Percentiles rank a stretch among this genome's conserved stretches.
These are phyloP conservation scores for Thripadectes ignobilis DNA, from an alignment of 2,797 vertebrate species.

Conservation along the genomic window DNA sequence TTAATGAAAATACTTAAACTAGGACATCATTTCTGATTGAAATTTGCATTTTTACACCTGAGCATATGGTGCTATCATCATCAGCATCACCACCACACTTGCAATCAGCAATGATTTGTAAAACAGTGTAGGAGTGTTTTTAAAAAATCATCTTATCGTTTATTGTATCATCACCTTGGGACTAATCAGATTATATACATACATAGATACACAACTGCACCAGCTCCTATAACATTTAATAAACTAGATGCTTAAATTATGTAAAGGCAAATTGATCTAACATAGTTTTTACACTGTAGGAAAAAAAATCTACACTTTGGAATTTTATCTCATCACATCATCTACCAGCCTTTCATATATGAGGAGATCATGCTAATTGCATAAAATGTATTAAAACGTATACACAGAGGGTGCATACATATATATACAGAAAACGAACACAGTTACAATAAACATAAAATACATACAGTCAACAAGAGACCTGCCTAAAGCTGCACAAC, in stretches of 20 bases:
- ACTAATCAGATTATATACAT: slow-evolving; percentile 72
- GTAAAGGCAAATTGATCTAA: slow-evolving; percentile 67
- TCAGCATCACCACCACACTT: slow-evolving; percentile 67
- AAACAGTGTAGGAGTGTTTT: slow-evolving; percentile 72
- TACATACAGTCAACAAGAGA: slow-evolving; percentile 79
- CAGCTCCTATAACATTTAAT: slow-evolving; percentile 63
- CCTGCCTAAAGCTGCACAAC: slow-evolving; percentile 72
- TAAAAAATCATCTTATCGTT: slow-evolving; percentile 71
- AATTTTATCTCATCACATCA: slow-evolving; percentile 63
- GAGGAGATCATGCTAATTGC: slow-evolving; percentile 58
- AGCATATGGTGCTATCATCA: slow-evolving; percentile 49
- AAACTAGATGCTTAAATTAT: slow-evolving; percentile 63
- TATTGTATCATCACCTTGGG: slow-evolving; percentile 69
- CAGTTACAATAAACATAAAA: slow-evolving; percentile 78
- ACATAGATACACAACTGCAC: slow-evolving; percentile 73
- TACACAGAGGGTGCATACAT: slow-evolving; percentile 80
- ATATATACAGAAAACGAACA: slow-evolving; percentile 76
- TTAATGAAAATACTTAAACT: slow-evolving; percentile 44
- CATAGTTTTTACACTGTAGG: slow-evolving; percentile 55
- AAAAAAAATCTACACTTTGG: slow-evolving; percentile 58
- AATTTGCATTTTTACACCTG: slow-evolving; percentile 65
- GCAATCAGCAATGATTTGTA: slow-evolving; percentile 72
- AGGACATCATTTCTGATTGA: slow-evolving; percentile 16
- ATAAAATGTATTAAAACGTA: slow-evolving; percentile 76
- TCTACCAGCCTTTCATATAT: slow-evolving; percentile 67